Evolutionary conservation across 2,113 vertebrate genomes (phyloP).

Genomic region (Leuciscus idus): DNA sequence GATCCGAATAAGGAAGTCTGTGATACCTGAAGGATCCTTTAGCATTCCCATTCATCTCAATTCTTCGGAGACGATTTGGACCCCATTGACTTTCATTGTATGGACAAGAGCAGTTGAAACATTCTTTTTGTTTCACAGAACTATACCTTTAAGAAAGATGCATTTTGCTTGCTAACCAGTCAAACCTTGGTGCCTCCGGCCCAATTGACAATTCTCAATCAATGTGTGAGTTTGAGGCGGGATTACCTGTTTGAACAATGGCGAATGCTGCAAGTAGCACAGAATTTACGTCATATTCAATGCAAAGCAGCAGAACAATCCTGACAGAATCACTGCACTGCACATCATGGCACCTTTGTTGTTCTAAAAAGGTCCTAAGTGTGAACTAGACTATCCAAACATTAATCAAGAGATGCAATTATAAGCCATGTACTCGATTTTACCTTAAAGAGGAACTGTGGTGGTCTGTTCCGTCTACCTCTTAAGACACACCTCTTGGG

Average conservation of each 20-base stretch:
- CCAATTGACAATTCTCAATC: neutral
- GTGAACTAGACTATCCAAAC: constrained; percentile 46
- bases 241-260: neutral
- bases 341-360: constrained; percentile 53
- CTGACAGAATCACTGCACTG: constrained; percentile 36
- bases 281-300: constrained; percentile 17
- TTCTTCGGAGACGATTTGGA: neutral
- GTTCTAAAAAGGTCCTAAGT: constrained; percentile 49
- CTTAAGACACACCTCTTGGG: constrained; percentile 64
- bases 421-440: constrained; percentile 52
- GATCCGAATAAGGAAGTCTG: neutral
- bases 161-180: neutral
- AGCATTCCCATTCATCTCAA: neutral
- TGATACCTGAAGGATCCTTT: neutral
- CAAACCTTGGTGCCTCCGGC: neutral
- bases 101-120: neutral
- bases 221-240: neutral
- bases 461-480: constrained; percentile 70
- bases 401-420: constrained; percentile 47
- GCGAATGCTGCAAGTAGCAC: neutral
- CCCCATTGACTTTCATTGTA: neutral
- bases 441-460: constrained; percentile 58
- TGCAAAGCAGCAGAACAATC: constrained; percentile 48
- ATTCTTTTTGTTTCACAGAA: neutral
- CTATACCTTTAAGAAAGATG: neutral